phyloP scores from a whole-genome alignment of 2,113 vertebrate genomes.

The Strix uralensis region DNA sequence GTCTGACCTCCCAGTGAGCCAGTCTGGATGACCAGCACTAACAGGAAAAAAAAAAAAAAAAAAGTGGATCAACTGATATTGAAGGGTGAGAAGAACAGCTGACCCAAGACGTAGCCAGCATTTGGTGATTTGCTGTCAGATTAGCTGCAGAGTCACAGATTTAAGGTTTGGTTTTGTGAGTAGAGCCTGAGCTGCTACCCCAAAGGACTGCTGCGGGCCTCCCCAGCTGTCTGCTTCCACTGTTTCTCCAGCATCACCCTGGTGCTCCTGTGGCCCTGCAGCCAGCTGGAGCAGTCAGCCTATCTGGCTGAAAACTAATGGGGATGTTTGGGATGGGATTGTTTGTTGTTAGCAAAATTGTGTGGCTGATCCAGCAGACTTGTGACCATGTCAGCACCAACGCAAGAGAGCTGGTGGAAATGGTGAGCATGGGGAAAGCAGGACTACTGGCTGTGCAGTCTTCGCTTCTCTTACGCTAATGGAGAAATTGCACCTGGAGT shows the following conservation, averaged over 20 bases:
- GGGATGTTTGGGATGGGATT: background rate
- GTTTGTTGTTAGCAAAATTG: background rate
- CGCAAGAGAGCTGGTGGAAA: background rate
- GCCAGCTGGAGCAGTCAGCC: background rate
- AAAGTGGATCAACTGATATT: background rate
- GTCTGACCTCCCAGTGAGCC: background rate
- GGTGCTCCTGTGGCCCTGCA: background rate
- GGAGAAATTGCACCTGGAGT: background rate
- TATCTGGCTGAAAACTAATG: background rate
- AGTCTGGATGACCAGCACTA: background rate
- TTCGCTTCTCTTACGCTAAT: background rate
- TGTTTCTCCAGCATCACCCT: fast-evolving
- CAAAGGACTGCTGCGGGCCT: background rate
- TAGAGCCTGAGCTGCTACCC: background rate
- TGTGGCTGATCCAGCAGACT: background rate
- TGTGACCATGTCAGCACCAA: background rate
- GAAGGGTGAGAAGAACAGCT: background rate
- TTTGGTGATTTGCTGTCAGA: background rate
- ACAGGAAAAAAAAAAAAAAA: background rate
- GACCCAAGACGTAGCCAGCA: background rate
- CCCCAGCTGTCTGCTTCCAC: fast-evolving
- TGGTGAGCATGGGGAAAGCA: background rate
- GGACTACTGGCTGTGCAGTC: fast-evolving
- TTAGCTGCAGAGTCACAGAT: background rate
- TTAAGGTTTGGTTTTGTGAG: background rate